These are phyloP conservation scores for Apis cerana DNA, from an alignment of 1,140 invertebrate genomes.

Conservation along the genomic window DNA sequence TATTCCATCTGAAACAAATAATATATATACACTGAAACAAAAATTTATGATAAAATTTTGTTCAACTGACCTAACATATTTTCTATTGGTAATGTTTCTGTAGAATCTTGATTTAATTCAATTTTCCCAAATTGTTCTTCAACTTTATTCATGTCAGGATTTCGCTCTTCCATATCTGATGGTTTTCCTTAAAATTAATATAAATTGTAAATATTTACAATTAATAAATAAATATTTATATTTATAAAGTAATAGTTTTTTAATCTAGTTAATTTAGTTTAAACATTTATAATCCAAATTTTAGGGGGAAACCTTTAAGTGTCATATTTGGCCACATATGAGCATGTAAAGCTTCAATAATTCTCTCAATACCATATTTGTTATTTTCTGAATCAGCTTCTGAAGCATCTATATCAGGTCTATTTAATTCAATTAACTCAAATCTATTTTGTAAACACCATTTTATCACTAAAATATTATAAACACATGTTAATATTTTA, in stretches of 20 bases:
- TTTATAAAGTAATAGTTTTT: neutral
- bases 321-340: constrained; percentile 89
- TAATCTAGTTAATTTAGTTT: neutral
- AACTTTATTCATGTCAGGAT: constrained; percentile 68
- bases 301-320: constrained; percentile 83
- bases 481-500: constrained; percentile 12
- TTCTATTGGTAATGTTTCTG: constrained; percentile 71
- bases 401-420: constrained; percentile 79
- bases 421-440: constrained; percentile 88
- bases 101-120: constrained; percentile 63
- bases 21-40: constrained; percentile 9
- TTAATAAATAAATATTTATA: neutral
- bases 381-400: constrained; percentile 82
- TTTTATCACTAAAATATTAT: constrained; percentile 77
- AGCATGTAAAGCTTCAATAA: constrained; percentile 89
- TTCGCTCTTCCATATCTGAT: constrained; percentile 24
- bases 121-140: constrained; percentile 75
- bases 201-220: neutral
- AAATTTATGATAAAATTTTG: constrained; percentile 9
- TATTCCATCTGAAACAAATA: constrained; percentile 75
- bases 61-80: constrained; percentile 71
- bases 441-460: constrained; percentile 87
- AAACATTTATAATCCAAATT: neutral
- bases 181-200: constrained; percentile 53
- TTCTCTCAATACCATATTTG: constrained; percentile 86